A percentile compares a stretch with the other conserved stretches of the same genome.
Evolutionary conservation across 2,113 vertebrate species (phyloP).

Genomic region (Oplegnathus fasciatus): DNA sequence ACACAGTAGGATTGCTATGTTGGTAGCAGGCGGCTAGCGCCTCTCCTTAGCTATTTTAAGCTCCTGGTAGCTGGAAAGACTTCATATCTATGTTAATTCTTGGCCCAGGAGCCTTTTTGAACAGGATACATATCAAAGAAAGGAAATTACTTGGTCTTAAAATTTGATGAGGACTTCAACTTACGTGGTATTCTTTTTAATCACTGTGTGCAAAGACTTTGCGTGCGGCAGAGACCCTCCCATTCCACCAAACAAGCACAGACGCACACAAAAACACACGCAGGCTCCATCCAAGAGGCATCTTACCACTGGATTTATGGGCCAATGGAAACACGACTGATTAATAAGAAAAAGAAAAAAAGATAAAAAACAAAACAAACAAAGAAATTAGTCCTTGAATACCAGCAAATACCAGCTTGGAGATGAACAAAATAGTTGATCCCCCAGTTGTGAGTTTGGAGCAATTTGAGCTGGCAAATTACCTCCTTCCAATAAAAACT

Average conservation of each 20-base stretch:
- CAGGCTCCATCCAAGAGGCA: neutral
- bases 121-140: conserved; percentile 3
- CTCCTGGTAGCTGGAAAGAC: conserved; percentile 20
- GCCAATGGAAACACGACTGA: neutral
- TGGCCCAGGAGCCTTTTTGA: conserved; percentile 21
- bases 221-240: neutral
- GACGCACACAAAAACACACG: neutral
- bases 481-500: conserved; percentile 60
- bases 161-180: conserved; percentile 21
- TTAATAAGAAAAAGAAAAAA: neutral
- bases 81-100: conserved; percentile 38
- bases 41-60: conserved; percentile 33
- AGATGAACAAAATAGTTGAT: conserved; percentile 47
- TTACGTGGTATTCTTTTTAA: conserved; percentile 15
- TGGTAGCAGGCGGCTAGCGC: conserved; percentile 2
- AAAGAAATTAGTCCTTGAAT: conserved; percentile 45
- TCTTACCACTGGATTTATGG: neutral
- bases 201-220: neutral
- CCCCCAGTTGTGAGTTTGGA: conserved; percentile 46
- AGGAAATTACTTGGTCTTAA: conserved; percentile 20
- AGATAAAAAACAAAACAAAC: conserved; percentile 10
- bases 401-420: conserved; percentile 25
- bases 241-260: neutral
- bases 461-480: conserved; percentile 59
- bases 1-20: neutral